Conservation (phyloP, 2,797 vertebrate genomes). For the Spondyliosoma cantharus region DNA sequence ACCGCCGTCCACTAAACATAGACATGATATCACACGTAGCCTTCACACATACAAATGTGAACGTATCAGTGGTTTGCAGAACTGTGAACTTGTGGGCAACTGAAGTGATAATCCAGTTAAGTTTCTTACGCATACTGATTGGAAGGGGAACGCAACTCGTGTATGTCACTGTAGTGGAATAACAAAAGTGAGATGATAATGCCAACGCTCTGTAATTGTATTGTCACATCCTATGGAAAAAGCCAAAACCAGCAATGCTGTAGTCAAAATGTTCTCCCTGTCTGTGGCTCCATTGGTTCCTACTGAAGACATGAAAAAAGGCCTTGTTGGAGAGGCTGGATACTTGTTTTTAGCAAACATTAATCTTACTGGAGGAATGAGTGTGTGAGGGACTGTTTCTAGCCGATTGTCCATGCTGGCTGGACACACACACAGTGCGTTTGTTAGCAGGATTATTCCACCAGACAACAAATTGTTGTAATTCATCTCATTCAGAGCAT, state of each 20-base stretch:
- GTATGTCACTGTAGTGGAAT: background rate
- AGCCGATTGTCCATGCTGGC: background rate
- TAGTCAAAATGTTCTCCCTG: background rate
- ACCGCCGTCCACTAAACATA: no score
- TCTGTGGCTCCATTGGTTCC: background rate
- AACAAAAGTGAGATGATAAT: background rate
- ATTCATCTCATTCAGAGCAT: background rate
- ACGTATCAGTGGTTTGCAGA: no score
- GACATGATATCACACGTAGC: no score
- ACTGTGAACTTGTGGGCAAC: no score
- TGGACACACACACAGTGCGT: background rate
- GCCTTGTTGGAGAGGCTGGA: no score
- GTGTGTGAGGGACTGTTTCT: background rate
- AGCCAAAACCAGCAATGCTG: no score
- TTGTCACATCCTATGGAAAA: background rate
- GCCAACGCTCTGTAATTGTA: background rate
- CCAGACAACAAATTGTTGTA: background rate
- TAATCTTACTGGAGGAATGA: background rate
- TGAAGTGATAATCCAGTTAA: background rate
- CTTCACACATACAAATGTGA: no score
- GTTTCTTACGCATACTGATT: background rate
- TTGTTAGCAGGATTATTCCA: background rate
- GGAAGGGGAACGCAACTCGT: background rate
- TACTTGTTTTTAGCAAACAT: background rate
- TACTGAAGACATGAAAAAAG: background rate